Percentiles rank a stretch among this genome's conserved stretches.
phyloP scores from a whole-genome alignment of 2,797 vertebrate species.

The Carduelis carduelis region DNA sequence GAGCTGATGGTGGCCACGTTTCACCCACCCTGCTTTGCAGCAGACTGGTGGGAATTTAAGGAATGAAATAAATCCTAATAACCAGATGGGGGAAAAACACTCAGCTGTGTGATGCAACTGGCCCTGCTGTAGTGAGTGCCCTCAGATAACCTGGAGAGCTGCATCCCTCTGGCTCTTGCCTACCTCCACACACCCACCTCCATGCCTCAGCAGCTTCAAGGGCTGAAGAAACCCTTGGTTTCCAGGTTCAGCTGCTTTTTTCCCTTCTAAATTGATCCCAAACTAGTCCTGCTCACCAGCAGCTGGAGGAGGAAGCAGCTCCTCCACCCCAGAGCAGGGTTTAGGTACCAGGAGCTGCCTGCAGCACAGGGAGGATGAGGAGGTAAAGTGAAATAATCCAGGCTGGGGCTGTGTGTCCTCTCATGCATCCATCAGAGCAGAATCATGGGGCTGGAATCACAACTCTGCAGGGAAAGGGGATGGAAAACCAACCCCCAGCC shows the following conservation, averaged over 20 bases:
- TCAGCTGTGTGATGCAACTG: not conserved
- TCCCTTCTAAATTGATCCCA: not conserved
- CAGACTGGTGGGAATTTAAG: not conserved
- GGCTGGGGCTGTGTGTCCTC: not conserved
- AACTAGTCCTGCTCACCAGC: accelerated
- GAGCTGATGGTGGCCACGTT: accelerated
- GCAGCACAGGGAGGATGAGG: not conserved
- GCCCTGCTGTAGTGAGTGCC: not conserved
- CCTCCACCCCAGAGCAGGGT: not conserved
- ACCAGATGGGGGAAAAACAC: not conserved
- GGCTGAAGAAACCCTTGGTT: not conserved
- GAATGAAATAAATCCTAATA: not conserved
- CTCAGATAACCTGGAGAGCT: not conserved
- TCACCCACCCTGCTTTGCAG: not conserved
- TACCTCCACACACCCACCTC: not conserved
- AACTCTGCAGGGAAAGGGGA: not conserved
- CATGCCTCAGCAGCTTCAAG: not conserved
- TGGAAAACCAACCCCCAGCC: not conserved
- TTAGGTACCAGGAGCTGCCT: accelerated
- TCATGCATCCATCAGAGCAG: not conserved
- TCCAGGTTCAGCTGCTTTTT: not conserved
- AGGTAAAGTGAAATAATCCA: not conserved
- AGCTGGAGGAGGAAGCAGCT: not conserved
- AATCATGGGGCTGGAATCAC: accelerated
- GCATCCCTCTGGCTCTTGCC: not conserved